A percentile compares a stretch with the other conserved stretches of the same genome.
Evolutionary conservation across 2,888 invertebrate genomes (phyloP).

Genomic region (Harpalus rubripes): DNA sequence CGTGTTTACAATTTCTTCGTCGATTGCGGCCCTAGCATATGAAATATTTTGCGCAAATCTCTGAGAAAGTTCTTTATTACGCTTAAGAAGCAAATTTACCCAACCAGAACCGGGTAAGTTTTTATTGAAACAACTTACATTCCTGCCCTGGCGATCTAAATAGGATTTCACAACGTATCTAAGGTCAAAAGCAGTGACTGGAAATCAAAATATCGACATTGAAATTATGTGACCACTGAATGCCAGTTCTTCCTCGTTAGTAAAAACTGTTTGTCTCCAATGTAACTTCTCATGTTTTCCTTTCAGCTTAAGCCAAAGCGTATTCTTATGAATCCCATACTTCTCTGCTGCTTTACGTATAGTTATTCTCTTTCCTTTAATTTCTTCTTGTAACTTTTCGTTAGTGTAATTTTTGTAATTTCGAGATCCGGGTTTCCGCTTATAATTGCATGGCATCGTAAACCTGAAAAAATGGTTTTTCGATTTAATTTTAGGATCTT

Average conservation of each 20-base stretch:
- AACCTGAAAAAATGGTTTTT: conserved; percentile 1
- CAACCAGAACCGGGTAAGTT: conserved; percentile 30
- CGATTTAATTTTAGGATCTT: no score
- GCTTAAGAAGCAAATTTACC: conserved; percentile 21
- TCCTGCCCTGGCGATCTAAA: conserved; percentile 6
- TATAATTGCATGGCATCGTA: conserved; percentile 11
- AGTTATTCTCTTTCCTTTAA: background rate
- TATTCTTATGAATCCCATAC: conserved; percentile 43
- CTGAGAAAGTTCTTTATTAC: conserved; percentile 13
- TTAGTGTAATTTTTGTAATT: background rate
- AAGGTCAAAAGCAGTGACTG: conserved; percentile 42
- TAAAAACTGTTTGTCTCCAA: conserved; percentile 24
- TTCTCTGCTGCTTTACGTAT: conserved; percentile 1
- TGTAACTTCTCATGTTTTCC: background rate
- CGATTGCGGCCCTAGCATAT: conserved; percentile 13
- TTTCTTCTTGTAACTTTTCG: conserved; percentile 8
- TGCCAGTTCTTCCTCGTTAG: background rate
- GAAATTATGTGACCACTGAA: conserved; percentile 32
- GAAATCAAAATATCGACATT: conserved; percentile 47
- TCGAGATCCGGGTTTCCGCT: background rate
- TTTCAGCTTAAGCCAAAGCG: conserved; percentile 25
- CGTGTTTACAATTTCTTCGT: conserved; percentile 36
- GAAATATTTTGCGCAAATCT: conserved; percentile 9
- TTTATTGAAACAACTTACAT: conserved; percentile 15
- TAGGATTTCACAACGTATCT: conserved; percentile 27